These are phyloP conservation scores for Ploceus nigricollis DNA, from an alignment of 2,113 vertebrate species.

Conservation along the genomic window DNA sequence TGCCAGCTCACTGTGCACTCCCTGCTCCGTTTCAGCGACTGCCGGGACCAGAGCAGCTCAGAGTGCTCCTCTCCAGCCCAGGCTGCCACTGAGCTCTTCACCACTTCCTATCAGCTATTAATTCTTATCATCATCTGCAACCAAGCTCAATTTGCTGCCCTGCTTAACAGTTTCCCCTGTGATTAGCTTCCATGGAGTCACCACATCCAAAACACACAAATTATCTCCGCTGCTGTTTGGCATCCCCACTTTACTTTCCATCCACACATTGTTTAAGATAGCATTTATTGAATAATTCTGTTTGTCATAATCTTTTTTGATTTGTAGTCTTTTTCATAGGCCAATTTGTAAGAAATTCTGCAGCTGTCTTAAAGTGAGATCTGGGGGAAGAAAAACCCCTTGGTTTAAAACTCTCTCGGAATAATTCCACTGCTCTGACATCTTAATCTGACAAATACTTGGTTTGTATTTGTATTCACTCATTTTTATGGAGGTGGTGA, in stretches of 20 bases:
- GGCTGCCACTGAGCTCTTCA: background rate
- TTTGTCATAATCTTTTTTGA: background rate
- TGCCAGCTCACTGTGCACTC: background rate
- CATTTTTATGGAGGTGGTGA: background rate
- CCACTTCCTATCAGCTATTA: background rate
- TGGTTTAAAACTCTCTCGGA: background rate
- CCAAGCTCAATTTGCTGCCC: background rate
- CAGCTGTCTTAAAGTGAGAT: background rate
- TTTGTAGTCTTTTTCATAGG: background rate
- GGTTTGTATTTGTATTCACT: background rate
- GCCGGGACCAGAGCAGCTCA: background rate
- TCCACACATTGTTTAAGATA: background rate
- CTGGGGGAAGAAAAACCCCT: background rate
- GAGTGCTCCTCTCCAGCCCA: background rate
- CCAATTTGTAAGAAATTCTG: background rate
- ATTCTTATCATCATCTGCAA: background rate
- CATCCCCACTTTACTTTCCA: background rate
- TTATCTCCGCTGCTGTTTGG: background rate
- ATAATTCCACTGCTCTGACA: background rate
- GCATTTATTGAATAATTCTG: background rate
- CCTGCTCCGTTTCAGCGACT: background rate
- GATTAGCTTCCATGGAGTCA: background rate
- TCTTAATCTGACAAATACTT: background rate
- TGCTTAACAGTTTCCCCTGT: background rate
- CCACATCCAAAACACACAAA: background rate